phyloP scores from a whole-genome alignment of 1,140 invertebrate genomes.

The Aphelenchoides fujianensis region DNA sequence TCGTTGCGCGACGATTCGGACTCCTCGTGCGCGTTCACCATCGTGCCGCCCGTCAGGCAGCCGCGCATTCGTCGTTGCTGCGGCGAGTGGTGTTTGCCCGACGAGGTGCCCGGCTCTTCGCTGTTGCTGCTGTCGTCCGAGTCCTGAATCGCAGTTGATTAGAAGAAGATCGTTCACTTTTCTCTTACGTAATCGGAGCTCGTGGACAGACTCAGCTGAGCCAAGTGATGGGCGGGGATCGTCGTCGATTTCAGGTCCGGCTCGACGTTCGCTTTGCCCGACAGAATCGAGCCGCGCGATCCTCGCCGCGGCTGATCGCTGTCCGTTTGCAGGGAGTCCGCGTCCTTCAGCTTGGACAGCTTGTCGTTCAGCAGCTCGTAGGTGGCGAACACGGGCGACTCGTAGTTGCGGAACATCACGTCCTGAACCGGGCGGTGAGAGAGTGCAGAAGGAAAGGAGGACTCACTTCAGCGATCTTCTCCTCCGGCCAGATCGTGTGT shows the following conservation, averaged over 20 bases:
- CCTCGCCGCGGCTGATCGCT: slow-evolving; percentile 51
- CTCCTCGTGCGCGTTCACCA: neutral
- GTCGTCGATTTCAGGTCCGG: slow-evolving; percentile 47
- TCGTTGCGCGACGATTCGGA: slow-evolving; percentile 21
- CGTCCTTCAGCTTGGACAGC: slow-evolving; percentile 36
- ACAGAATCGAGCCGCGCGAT: slow-evolving; percentile 60
- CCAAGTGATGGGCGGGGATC: slow-evolving; percentile 59
- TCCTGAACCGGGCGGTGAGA: too few relatives aligned
- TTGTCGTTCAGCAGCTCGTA: slow-evolving; percentile 51
- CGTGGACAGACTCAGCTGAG: slow-evolving; percentile 54
- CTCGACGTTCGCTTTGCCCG: slow-evolving; percentile 59
- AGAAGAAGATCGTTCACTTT: slow-evolving; percentile 21
- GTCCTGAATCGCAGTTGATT: slow-evolving; percentile 38
- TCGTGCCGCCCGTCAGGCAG: neutral
- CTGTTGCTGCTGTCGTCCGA: slow-evolving; percentile 58
- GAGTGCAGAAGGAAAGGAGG: slow-evolving; percentile 13
- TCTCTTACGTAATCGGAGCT: slow-evolving; percentile 54
- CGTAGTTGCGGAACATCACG: slow-evolving; percentile 51
- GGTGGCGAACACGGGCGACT: slow-evolving; percentile 55
- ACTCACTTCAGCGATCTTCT: slow-evolving; percentile 54
- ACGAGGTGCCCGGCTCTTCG: slow-evolving; percentile 26
- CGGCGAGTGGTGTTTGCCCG: slow-evolving; percentile 1
- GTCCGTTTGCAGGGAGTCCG: slow-evolving; percentile 32
- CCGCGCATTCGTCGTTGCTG: slow-evolving; percentile 1
- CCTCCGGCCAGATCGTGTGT: slow-evolving; percentile 60